Evolutionary conservation across 2,113 vertebrate species (phyloP).

Genomic region (Talpa occidentalis): DNA sequence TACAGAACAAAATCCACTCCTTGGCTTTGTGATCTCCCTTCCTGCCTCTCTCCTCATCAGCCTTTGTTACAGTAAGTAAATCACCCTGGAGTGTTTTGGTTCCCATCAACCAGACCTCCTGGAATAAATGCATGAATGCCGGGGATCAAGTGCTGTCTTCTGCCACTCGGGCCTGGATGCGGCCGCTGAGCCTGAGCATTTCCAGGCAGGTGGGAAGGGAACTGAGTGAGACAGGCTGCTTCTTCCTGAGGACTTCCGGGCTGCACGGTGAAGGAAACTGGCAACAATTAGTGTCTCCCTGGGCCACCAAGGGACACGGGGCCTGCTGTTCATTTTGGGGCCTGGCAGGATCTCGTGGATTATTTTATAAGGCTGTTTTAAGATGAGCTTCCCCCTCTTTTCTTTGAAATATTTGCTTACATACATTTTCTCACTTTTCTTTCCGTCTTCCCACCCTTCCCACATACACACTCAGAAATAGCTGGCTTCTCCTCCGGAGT

Average conservation of each 20-base stretch:
- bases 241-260: background rate
- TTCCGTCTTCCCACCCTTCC: conserved; percentile 76
- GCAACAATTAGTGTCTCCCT: background rate
- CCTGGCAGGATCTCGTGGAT: conserved; percentile 59
- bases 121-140: too few relatives aligned
- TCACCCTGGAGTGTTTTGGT: background rate
- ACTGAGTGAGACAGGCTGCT: background rate
- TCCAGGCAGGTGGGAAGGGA: background rate
- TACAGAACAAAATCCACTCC: background rate
- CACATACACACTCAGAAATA: conserved; percentile 74
- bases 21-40: background rate
- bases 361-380: conserved; percentile 49
- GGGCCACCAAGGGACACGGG: background rate
- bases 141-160: rapidly evolving
- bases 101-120: background rate
- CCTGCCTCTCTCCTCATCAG: background rate
- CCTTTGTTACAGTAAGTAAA: background rate
- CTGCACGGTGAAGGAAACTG: background rate
- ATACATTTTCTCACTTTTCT: conserved; percentile 79
- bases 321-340: conserved; percentile 73
- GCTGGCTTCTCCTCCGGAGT: conserved; percentile 30
- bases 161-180: background rate
- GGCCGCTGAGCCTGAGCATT: background rate
- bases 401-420: conserved; percentile 81
- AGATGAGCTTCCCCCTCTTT: conserved; percentile 65